Evolutionary conservation across 2,888 invertebrate species (phyloP).

Genomic region (Hydriomena furcata): DNA sequence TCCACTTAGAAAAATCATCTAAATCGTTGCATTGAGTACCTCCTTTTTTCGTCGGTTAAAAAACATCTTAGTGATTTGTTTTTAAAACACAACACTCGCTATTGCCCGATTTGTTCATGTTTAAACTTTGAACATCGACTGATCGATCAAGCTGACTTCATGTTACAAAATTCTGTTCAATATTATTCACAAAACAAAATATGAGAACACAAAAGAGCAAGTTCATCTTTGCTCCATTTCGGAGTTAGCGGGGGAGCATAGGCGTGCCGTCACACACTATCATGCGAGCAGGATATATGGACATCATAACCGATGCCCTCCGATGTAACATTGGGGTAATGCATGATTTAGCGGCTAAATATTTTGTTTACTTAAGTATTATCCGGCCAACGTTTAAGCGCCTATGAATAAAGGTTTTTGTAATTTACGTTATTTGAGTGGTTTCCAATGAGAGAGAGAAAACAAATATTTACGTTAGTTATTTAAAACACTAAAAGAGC

Average conservation of each 20-base stretch:
- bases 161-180: background rate
- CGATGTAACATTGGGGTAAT: constrained; percentile 33
- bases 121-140: no score
- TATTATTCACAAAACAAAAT: constrained; percentile 5
- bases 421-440: background rate
- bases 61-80: no score
- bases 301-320: constrained; percentile 56
- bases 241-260: constrained; percentile 61
- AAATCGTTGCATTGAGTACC: no score
- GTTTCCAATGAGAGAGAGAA: background rate
- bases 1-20: no score
- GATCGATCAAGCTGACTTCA: no score
- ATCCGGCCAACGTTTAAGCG: constrained; percentile 4
- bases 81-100: no score
- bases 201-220: constrained; percentile 43
- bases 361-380: constrained; percentile 12
- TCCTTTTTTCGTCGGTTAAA: no score
- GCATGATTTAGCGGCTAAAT: constrained; percentile 19
- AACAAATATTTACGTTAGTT: no score
- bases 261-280: constrained; percentile 70
- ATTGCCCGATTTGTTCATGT: no score
- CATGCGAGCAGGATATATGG: constrained; percentile 65
- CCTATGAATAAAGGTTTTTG: constrained; percentile 1
- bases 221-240: constrained; percentile 54
- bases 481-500: no score